Percentiles rank a stretch among this genome's conserved stretches.
Evolutionary conservation across 1,140 invertebrate species (phyloP).

Genomic region (Drosophila mayri): DNA sequence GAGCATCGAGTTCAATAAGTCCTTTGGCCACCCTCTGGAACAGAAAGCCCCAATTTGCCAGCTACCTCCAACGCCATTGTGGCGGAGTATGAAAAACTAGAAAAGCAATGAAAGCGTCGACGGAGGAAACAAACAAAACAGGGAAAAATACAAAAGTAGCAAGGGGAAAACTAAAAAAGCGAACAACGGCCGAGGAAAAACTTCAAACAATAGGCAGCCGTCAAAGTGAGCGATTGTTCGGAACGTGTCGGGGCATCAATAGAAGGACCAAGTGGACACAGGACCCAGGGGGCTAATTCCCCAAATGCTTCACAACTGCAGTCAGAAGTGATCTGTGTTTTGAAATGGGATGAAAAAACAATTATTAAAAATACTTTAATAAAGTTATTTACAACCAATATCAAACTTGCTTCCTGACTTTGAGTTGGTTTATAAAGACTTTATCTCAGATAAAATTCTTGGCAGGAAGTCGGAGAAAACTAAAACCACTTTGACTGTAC

Average conservation of each 20-base stretch:
- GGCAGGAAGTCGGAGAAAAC: constrained; percentile 4
- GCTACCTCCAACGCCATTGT: constrained; percentile 37
- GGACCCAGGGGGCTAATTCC: constrained; percentile 21
- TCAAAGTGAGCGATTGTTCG: constrained; percentile 78
- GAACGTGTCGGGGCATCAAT: constrained; percentile 74
- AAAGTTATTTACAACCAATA: neutral
- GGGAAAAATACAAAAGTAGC: constrained; percentile 44
- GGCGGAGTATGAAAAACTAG: constrained; percentile 48
- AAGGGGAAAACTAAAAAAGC: constrained; percentile 32
- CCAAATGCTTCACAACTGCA: constrained; percentile 14
- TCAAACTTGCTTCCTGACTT: neutral
- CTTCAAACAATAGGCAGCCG: constrained; percentile 63
- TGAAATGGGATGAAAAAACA: neutral
- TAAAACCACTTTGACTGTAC: constrained; percentile 45
- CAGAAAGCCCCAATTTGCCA: constrained; percentile 41
- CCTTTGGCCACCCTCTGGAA: constrained; percentile 14
- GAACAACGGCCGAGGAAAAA: constrained; percentile 21
- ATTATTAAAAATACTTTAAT: neutral
- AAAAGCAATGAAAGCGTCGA: constrained; percentile 6
- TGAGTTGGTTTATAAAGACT: neutral
- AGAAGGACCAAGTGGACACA: constrained; percentile 54
- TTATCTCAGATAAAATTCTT: neutral
- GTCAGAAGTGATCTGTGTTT: neutral
- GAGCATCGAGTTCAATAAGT: constrained; percentile 36
- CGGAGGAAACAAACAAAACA: constrained; percentile 38